Conservation (phyloP, 2,113 vertebrate genomes). For the Carettochelys insculpta region DNA sequence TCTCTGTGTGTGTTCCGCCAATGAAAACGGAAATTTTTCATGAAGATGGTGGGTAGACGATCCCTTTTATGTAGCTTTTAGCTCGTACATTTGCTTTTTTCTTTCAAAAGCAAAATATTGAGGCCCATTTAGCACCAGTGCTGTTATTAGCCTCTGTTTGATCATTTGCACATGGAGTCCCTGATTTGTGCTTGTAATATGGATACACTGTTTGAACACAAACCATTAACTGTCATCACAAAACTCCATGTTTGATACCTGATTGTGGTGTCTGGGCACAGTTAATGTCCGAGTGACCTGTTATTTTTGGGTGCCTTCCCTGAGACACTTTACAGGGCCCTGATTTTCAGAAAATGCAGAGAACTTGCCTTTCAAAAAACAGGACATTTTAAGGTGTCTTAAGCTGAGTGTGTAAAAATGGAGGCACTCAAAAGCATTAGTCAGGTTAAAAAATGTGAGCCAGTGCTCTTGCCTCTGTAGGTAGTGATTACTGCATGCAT, state of each 20-base stretch:
- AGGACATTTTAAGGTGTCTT: neutral
- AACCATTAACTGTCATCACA: neutral
- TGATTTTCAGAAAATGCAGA: too few relatives aligned
- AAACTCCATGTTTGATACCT: accelerated
- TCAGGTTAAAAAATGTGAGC: neutral
- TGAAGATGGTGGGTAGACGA: neutral
- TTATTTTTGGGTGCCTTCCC: accelerated
- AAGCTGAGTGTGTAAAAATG: accelerated
- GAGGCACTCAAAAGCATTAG: accelerated
- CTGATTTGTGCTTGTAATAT: accelerated
- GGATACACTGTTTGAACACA: neutral
- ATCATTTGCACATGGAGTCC: accelerated
- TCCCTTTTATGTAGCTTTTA: constrained; percentile 9
- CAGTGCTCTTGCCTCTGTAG: accelerated
- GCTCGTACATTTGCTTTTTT: neutral
- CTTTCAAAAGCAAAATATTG: neutral
- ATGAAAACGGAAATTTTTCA: accelerated
- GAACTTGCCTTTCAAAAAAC: accelerated
- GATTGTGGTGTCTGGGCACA: accelerated
- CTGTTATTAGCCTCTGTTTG: neutral
- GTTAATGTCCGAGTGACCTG: accelerated
- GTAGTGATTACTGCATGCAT: neutral
- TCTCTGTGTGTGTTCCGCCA: accelerated
- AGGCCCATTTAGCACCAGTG: neutral
- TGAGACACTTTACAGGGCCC: accelerated